Base-by-base conservation (phyloP, 2,113 vertebrate species). In the Melanostigma gelatinosum region DNA sequence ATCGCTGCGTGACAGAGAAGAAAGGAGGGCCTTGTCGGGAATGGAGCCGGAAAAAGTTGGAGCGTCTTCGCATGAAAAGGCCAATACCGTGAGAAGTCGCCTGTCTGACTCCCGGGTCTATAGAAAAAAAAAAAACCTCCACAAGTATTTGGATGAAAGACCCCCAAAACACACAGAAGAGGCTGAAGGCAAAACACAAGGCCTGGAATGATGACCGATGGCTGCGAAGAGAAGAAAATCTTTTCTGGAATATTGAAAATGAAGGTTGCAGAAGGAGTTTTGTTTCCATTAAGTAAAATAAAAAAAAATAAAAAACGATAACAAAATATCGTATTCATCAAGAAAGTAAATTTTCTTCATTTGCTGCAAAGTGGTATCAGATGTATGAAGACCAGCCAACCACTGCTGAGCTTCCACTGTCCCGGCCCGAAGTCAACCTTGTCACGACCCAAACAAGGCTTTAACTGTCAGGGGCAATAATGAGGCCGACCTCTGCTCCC, bases 391-490 rank as follows among this genome's bases (percentile, higher is more conserved):
- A 76, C 2, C 62, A 48, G 80, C 68, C 87, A 79, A 48, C 24
- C 63, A 18, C 54, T 24, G 72, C 72, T 73, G 2, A 52, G 77
- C 65, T 54, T 42, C 75, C 72, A 64, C 46, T 20, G 54, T 70
- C 84, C 67, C 64, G 34, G 87, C 74, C 85, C 44, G 77, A 58
- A 84, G 89, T 88, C 88, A 85, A 78, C 85, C 73, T 34, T 54
- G 81, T 89, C 90, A 84, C 72, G 84, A 86, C 86, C 86, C 76
- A 75, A 88, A 92, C 93, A 90, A 87, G 90, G 83, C 82, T 90
- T 88, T 77, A 85, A 88, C 89, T 87, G 89, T 92, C 89, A 86
- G 80, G 82, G 91, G 71, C 84, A 91, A 92, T 93, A 93, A 90
- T 83, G 84, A 87, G 86, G 77, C 80, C 82, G 80, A 91, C 93